A percentile compares a stretch with the other conserved stretches of the same genome.
These are phyloP conservation scores for Clostera curtula DNA, from an alignment of 2,888 invertebrate genomes.

Conservation along the genomic window DNA sequence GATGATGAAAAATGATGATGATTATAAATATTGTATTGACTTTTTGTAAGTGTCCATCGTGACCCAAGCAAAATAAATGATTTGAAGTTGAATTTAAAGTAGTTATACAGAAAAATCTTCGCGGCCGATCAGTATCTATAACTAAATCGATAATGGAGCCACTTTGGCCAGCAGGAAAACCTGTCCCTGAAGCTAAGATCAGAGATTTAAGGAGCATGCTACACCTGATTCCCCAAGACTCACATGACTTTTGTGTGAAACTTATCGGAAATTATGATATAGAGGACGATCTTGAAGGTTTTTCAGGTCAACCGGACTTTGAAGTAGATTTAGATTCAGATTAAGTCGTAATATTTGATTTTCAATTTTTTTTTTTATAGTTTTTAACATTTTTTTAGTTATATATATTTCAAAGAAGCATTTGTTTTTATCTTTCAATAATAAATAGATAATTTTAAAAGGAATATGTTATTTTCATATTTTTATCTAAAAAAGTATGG, in stretches of 20 bases:
- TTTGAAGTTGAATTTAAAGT: no score
- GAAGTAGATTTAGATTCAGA: slow-evolving; percentile 1
- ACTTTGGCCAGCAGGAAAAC: slow-evolving; percentile 13
- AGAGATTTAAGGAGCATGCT: slow-evolving; percentile 10
- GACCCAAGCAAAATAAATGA: no score
- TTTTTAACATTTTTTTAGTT: slow-evolving; percentile 1
- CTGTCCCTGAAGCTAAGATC: slow-evolving; percentile 9
- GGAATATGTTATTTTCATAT: slow-evolving; percentile 3
- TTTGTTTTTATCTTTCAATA: slow-evolving; percentile 5
- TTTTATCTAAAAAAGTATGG: slow-evolving; percentile 4
- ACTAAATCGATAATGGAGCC: slow-evolving; percentile 4
- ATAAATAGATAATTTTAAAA: slow-evolving; percentile 1
- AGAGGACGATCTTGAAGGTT: slow-evolving; percentile 11
- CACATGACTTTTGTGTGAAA: slow-evolving; percentile 8
- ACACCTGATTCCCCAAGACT: slow-evolving; percentile 10
- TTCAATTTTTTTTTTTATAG: slow-evolving; percentile 3
- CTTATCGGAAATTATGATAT: slow-evolving; percentile 4
- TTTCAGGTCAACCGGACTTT: slow-evolving; percentile 9
- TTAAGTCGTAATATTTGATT: background rate
- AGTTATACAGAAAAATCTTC: no score
- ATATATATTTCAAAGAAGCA: slow-evolving; percentile 2
- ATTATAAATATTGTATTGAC: no score
- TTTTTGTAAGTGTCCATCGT: no score
- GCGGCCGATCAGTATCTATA: no score
- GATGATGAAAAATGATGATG: no score